phyloP scores from a whole-genome alignment of 2,888 invertebrate genomes.

The Timema cristinae region DNA sequence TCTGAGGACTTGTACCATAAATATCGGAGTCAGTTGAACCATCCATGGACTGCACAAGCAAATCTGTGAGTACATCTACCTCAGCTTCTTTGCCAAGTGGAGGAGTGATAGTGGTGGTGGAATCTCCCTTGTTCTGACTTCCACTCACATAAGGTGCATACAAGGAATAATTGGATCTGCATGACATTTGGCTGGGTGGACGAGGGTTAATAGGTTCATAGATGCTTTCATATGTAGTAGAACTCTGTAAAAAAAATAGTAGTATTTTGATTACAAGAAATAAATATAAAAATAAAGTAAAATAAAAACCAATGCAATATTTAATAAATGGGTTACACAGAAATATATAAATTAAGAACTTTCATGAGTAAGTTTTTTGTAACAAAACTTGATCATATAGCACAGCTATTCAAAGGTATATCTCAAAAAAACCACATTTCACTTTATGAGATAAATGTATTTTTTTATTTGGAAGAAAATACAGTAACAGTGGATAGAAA shows the following conservation, averaged over 20 bases:
- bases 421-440: too few relatives aligned
- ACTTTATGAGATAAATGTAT: too few relatives aligned
- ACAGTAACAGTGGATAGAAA: too few relatives aligned
- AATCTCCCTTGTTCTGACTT: conserved; percentile 26
- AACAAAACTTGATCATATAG: too few relatives aligned
- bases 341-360: too few relatives aligned
- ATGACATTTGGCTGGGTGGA: conserved; percentile 65
- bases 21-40: conserved; percentile 66
- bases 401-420: too few relatives aligned
- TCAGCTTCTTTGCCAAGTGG: conserved; percentile 64
- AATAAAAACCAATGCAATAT: too few relatives aligned
- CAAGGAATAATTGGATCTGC: conserved; percentile 61
- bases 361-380: too few relatives aligned
- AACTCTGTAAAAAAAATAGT: conserved; percentile 49
- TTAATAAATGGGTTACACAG: too few relatives aligned
- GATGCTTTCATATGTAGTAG: conserved; percentile 75
- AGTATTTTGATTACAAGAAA: too few relatives aligned
- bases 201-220: conserved; percentile 91
- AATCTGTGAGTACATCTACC: conserved; percentile 84
- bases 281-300: too few relatives aligned
- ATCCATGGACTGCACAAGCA: conserved; percentile 84
- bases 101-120: conserved; percentile 22
- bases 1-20: conserved; percentile 48
- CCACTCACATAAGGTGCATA: conserved; percentile 60
- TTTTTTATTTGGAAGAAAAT: too few relatives aligned